Evolutionary conservation across 2,113 vertebrate genomes (phyloP), one percentile per base, ranked within the genome.

Genomic region (Hemibagrus wyckioides): DNA sequence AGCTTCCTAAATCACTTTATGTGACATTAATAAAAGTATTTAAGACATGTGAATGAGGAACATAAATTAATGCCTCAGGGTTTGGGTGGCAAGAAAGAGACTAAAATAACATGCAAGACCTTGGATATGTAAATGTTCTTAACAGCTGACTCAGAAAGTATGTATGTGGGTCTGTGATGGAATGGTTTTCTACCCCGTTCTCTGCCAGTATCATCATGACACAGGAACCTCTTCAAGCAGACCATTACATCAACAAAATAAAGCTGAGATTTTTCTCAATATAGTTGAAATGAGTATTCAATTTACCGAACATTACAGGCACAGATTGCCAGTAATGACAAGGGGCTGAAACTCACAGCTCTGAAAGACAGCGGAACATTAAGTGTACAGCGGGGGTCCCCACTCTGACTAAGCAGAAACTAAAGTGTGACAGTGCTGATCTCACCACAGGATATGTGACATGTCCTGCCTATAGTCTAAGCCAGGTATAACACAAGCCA

Each of bases 281-380:
- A 83, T 75, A 73, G 28, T 81, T 80, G 76, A 15, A 80, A 79
- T 44, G 54, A 88, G 80, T 56, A 63, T 13, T 75, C 50, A 4
- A 30, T 69, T 88, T 90, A 90, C 89, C 81, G 85, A 88, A 90
- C 52, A 65, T 84, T 61, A 88, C 71, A 63, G 44, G 82, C 30
- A 79, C 61, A 67, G 77, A 76, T 59, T 90, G 76, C 87, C 87
- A 84, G 87, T 88, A 90, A 90, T 83, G 81, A 90, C 81, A 84
- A 33, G 7, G 71, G 41, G 75, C 67, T 80, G 87, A 90, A 86
- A 84, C 71, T 71, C 87, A 75, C 83, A 85, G 69, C 48, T 84
- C 87, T 44, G 56, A 80, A 79, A 52, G 79, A 76, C 80, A 86
- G 82, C 52, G 87, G 87, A 83, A 88, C 83, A 61, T 56, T 56